Evolutionary conservation across 1,140 invertebrate species (phyloP), one percentile per base, ranked within the genome.

Genomic region (Belonocnema kinseyi): DNA sequence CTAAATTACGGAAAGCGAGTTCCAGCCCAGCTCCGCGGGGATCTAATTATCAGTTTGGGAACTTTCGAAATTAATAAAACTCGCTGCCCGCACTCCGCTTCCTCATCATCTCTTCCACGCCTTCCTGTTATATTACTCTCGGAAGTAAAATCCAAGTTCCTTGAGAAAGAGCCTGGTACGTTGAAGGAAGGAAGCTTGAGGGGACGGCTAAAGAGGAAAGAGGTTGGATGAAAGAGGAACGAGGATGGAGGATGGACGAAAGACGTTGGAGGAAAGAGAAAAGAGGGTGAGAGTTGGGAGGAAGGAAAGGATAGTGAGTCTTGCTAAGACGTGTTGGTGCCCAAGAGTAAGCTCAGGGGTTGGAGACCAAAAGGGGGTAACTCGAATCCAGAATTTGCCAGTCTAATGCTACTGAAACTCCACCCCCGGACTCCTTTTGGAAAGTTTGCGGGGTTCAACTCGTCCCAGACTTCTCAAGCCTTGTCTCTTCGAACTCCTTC

Each of bases 51-150:
- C 85, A 88, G 87, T 89, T 89, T 81, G 76, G 80, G 80, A 90
- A 89, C 82, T 90, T 90, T 87, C 75, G 83, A 90, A 88, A 90
- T 89, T 90, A 89, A 90, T 90, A 90, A 90, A 89, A 89, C 88
- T 89, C 80, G 79, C 53, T 16, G 66, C 61, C 61, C 53, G 71
- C 54, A 51, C 80, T 72, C 75, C 77, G 21, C 73, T 72, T 14
- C 21, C 74, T 46, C 66, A 50, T 52, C 72, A 73, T 80, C 54
- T 70, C 73, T 66, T 26, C 82, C 50, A 56, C 74, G 77, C 78
- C 79, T 61, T 84, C 82, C 82, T 83, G 82, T 85, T 86, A 86
- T 85, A 87, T 87, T 87, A 82, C 82, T 79, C 83, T 79, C 74
- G 79, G 77, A 86, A 84, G 82, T 85, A 83, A 88, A 86, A 89